A percentile compares a stretch with the other conserved stretches of the same genome.
These are phyloP conservation scores for Isichthys henryi DNA, from an alignment of 2,113 vertebrate genomes.

Conservation along the genomic window DNA sequence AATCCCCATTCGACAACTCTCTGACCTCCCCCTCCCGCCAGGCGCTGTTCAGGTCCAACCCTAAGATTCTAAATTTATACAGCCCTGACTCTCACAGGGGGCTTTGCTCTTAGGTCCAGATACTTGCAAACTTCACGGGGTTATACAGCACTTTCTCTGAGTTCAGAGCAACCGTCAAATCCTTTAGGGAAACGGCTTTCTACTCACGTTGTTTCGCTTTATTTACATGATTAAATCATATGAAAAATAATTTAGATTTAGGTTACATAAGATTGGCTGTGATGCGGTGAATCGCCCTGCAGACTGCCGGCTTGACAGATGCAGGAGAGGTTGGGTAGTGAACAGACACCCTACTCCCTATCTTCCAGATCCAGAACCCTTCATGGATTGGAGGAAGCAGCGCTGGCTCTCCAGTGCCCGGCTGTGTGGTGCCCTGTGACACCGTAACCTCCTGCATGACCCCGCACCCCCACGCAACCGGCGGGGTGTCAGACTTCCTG, in stretches of 20 bases:
- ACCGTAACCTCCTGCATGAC: slow-evolving; percentile 87
- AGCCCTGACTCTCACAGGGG: background rate
- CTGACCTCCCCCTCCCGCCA: background rate
- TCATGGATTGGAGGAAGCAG: slow-evolving; percentile 83
- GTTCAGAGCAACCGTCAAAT: background rate
- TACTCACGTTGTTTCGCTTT: background rate
- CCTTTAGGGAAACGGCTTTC: background rate
- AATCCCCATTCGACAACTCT: background rate
- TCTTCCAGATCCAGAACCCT: slow-evolving; percentile 82
- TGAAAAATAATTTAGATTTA: background rate
- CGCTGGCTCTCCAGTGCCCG: slow-evolving; percentile 76
- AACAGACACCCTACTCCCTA: background rate
- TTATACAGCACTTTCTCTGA: background rate
- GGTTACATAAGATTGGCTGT: background rate
- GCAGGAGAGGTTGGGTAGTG: background rate
- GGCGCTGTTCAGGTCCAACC: background rate
- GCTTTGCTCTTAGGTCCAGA: background rate
- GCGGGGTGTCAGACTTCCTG: slow-evolving; percentile 80
- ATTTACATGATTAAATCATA: background rate
- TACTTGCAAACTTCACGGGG: background rate
- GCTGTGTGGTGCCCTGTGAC: slow-evolving; percentile 87
- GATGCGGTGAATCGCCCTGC: background rate
- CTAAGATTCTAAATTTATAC: background rate
- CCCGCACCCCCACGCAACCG: slow-evolving; percentile 73
- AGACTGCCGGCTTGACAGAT: background rate